phyloP scores from a whole-genome alignment of 2,113 vertebrate genomes.

The Oryzias woworae region DNA sequence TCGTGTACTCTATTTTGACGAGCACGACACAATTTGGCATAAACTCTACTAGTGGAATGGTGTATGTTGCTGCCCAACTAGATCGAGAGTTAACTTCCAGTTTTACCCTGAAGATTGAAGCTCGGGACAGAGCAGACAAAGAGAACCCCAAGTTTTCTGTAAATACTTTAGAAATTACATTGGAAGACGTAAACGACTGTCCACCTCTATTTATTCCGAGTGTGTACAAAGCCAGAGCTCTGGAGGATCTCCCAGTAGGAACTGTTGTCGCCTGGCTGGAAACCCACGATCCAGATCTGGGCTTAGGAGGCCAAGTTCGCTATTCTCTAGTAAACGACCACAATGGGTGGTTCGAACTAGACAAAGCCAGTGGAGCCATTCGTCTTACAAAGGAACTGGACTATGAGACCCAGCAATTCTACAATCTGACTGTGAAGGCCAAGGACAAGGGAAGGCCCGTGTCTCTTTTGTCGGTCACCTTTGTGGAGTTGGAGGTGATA shows the following conservation, averaged over 20 bases:
- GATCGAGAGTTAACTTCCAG: slow-evolving; percentile 86
- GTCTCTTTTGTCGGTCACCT: slow-evolving; percentile 91
- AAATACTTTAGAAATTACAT: slow-evolving; percentile 83
- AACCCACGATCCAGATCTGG: slow-evolving; percentile 91
- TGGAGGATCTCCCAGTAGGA: slow-evolving; percentile 92
- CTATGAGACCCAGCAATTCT: slow-evolving; percentile 95
- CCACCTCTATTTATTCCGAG: slow-evolving; percentile 90
- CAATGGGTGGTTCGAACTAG: slow-evolving; percentile 91
- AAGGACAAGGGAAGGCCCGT: slow-evolving; percentile 94
- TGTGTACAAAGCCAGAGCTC: slow-evolving; percentile 86
- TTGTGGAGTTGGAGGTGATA: slow-evolving; percentile 93
- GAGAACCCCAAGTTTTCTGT: slow-evolving; percentile 84
- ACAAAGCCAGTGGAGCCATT: slow-evolving; percentile 88
- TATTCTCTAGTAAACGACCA: slow-evolving; percentile 91
- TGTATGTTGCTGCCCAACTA: slow-evolving; percentile 89
- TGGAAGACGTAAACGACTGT: slow-evolving; percentile 96
- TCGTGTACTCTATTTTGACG: slow-evolving; percentile 89
- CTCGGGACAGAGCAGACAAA: slow-evolving; percentile 86
- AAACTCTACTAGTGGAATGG: slow-evolving; percentile 88
- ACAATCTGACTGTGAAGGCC: slow-evolving; percentile 91
- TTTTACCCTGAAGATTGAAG: slow-evolving; percentile 91
- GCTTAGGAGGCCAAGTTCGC: slow-evolving; percentile 90
- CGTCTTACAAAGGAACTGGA: slow-evolving; percentile 91
- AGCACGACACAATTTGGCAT: slow-evolving; percentile 89
- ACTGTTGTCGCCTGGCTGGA: slow-evolving; percentile 95